phyloP scores from a whole-genome alignment of 2,888 invertebrate species.

The Cephus pygmeus region DNA sequence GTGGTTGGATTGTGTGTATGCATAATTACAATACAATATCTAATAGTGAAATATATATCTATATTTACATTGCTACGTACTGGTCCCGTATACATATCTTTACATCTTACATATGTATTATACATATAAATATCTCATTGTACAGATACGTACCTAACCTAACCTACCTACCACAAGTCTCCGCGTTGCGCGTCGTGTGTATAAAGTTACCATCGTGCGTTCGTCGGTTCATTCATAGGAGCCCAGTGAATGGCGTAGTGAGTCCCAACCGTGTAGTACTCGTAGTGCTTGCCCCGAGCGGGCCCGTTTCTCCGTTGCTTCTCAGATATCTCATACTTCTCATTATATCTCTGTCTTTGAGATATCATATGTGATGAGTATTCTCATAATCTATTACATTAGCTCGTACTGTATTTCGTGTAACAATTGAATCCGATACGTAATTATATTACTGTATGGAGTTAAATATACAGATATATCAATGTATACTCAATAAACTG shows the following conservation, averaged over 20 bases:
- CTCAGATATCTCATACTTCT: background rate
- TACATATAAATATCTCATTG: conserved; percentile 7
- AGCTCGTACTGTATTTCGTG: background rate
- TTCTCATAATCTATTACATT: background rate
- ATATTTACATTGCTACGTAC: conserved; percentile 3
- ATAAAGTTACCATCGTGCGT: conserved; percentile 52
- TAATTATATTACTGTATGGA: background rate
- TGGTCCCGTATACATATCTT: background rate
- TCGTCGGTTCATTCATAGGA: conserved; percentile 60
- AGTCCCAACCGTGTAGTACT: conserved; percentile 37
- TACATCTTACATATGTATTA: background rate
- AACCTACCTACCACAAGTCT: conserved; percentile 24
- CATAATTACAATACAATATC: conserved; percentile 1
- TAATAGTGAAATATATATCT: conserved; percentile 15
- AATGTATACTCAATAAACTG: background rate
- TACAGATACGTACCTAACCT: background rate
- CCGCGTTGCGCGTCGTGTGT: conserved; percentile 26
- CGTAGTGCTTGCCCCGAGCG: conserved; percentile 28
- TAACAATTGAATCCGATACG: background rate
- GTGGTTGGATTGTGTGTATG: conserved; percentile 23
- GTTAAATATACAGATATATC: background rate
- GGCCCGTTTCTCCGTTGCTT: conserved; percentile 6
- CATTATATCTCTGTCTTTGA: background rate
- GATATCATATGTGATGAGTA: background rate
- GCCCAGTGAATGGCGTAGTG: conserved; percentile 57